Evolutionary conservation across 2,888 invertebrate genomes (phyloP), one percentile per base, ranked within the genome.

Genomic region (Mimas tiliae): DNA sequence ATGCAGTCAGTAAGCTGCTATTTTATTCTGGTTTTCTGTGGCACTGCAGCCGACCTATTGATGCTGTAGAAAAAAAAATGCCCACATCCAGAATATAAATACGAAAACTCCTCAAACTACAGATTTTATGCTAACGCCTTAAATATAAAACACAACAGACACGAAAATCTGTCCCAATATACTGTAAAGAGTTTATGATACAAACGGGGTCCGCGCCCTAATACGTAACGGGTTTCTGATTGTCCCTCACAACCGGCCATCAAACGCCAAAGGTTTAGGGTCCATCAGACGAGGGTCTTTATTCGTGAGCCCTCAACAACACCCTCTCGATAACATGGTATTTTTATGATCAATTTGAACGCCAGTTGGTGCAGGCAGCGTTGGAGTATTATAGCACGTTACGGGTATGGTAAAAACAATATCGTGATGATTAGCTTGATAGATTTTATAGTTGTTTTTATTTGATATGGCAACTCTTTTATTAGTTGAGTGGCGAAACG

Each of bases 151-250:
- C n/a, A 38, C 38, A 14, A 53, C 34, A n/a, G 53, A 33, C 52
- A n/a, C 58, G 21, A 42, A 58, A 58, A 58, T 58, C 42, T 42
- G 58, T 19, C 42, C 58, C 58, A 58, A 58, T 58, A 58, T 58
- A 42, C 58, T 38, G 42, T 58, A 58, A 58, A 58, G 38, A 58
- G 42, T 58, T 58, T 58, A 58, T 42, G 58, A 58, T 58, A 58
- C 16, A 19, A 19, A 16, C 58, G 16, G 42, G 58, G 58, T 55
- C 38, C 38, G 19, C 42, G 34, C 14, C 58, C 38, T 58, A 58
- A 58, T 58, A 42, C 58, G 38, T 58, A 58, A 58, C 58, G 58
- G 42, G 42, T 42, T 58, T 58, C 58, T 58, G 58, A 58, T 58
- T 58, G 58, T 38, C 11, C 19, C 19, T 19, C 38, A 42, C 58